phyloP scores from a whole-genome alignment of 1,140 invertebrate species.

The Drosophila teissieri region DNA sequence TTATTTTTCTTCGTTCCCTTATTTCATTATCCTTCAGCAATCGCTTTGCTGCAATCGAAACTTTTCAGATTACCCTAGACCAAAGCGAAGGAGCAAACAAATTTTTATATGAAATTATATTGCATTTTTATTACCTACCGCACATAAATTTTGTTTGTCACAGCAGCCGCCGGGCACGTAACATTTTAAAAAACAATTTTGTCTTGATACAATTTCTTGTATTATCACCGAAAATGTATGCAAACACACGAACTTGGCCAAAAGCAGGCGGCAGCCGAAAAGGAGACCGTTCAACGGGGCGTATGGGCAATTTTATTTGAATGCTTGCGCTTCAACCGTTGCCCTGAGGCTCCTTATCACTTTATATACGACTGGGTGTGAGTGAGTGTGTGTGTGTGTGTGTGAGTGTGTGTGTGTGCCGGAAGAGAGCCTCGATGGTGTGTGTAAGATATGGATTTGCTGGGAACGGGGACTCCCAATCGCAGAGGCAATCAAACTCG shows the following conservation, averaged over 20 bases:
- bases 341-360: conserved; percentile 74
- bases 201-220: conserved; percentile 73
- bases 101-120: conserved; percentile 76
- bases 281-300: conserved; percentile 49
- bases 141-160: conserved; percentile 54
- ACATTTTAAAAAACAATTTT: conserved; percentile 82
- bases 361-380: conserved; percentile 34
- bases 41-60: conserved; percentile 58
- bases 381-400: neutral
- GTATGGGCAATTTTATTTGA: conserved; percentile 79
- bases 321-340: conserved; percentile 45
- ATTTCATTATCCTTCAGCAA: conserved; percentile 7
- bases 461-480: neutral
- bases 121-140: conserved; percentile 77
- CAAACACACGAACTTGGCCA: conserved; percentile 36
- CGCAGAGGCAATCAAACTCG: conserved; percentile 10
- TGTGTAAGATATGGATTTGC: conserved; percentile 18
- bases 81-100: conserved; percentile 27
- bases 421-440: neutral
- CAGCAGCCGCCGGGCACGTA: conserved; percentile 67
- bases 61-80: conserved; percentile 46
- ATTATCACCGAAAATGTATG: conserved; percentile 76
- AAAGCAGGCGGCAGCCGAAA: neutral
- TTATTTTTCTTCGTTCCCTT: neutral
- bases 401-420: neutral